Evolutionary conservation across 2,888 invertebrate species (phyloP).

Genomic region (Frankliniella intonsa): DNA sequence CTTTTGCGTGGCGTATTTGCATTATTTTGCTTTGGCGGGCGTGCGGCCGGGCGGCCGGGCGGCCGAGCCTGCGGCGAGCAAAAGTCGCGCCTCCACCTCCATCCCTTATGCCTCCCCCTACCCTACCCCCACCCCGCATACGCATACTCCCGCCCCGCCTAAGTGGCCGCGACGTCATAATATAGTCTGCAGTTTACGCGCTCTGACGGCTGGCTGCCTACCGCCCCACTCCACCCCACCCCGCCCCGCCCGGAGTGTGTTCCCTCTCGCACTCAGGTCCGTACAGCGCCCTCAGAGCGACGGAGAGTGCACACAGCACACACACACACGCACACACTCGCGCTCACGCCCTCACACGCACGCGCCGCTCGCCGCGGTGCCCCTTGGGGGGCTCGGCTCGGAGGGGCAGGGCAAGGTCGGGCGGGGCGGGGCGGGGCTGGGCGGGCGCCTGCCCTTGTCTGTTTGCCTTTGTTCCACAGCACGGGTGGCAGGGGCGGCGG

Average conservation of each 20-base stretch:
- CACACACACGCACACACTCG: not conserved
- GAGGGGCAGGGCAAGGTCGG: no score
- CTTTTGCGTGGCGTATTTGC: conserved; percentile 4
- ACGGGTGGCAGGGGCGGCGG: no score
- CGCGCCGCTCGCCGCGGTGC: not conserved
- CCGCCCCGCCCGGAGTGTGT: no score
- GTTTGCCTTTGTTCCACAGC: not conserved
- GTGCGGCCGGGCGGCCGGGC: not conserved
- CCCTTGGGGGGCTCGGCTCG: not conserved
- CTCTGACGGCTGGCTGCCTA: not conserved
- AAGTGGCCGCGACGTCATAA: conserved; percentile 15
- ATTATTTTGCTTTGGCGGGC: not conserved
- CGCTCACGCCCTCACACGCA: not conserved
- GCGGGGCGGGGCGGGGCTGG: not conserved
- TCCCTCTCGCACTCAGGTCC: no score
- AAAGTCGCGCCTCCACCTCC: not conserved
- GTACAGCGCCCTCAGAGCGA: no score
- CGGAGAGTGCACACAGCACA: no score
- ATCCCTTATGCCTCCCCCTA: not conserved
- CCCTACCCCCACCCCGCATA: not conserved
- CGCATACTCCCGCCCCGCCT: not conserved
- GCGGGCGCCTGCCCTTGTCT: not conserved
- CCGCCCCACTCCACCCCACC: not conserved
- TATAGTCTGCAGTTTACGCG: conserved; percentile 21
- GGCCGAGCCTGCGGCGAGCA: not conserved